Base-by-base conservation (phyloP, 2,888 invertebrate genomes). In the Meghimatium bilineatum region DNA sequence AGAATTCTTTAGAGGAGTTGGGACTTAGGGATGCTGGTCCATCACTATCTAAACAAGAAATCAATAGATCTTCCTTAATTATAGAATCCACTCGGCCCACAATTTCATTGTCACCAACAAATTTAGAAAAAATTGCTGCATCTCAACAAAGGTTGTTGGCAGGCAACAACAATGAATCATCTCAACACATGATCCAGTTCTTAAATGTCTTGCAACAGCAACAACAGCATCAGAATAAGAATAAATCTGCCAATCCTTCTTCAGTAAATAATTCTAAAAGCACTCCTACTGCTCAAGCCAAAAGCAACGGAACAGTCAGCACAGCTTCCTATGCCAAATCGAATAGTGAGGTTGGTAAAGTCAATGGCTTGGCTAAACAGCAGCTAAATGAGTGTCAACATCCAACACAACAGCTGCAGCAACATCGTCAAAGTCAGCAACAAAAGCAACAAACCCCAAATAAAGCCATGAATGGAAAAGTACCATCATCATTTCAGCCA, bases 41-140 rank as follows among this genome's bases (percentile, higher is more conserved):
- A 32, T 38, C 69, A 63, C 29, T 38, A 23, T 44, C 29, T 8
- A 72, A 60, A 29, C 79, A 78, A 52, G 83, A 83, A 74, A 78
- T 79, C 8, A 72, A 56, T 36, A 72, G 83, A 52, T 83, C 83
- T 74, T 78, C 78, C 26, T 66, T 83, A 66, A 79, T 83, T 32
- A 83, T 83, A 44, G 83, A 83, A 52, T 83, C 83, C 8, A 83
- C 83, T 36, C 66, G 83, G 60, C 44, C 83, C 36, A 83, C 83
- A 17, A 78, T 83, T 49, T 69, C 71, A 12, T 56, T 72, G 26
- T 38, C 78, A 26, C 44, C 82, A 26, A 81, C 63, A 63, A 72
- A 74, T 81, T 34, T 74, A 29, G 71, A 80, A 32, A 80, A 80
- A 36, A 56, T 49, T 80, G 63, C 81, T 63, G 34, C n/a, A 32